phyloP scores from a whole-genome alignment of 1,140 invertebrate genomes.

The Phthorimaea operculella region DNA sequence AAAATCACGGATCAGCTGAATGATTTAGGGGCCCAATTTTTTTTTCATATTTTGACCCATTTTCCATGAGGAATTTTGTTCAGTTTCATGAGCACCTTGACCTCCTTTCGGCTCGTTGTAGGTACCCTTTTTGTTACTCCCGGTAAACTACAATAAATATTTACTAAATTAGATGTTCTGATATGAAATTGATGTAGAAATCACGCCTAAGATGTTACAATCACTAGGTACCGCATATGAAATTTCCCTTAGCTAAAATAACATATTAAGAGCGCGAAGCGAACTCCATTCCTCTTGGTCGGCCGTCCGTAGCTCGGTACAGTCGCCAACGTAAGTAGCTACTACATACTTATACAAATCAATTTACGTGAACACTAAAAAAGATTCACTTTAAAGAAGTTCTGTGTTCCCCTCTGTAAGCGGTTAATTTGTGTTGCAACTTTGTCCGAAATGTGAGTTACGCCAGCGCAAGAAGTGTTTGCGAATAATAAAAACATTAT shows the following conservation, averaged over 20 bases:
- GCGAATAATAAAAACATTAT: not conserved
- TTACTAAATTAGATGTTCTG: not conserved
- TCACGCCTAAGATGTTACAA: not conserved
- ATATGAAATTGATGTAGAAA: not conserved
- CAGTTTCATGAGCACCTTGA: too few species aligned
- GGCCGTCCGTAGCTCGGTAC: conserved; percentile 35
- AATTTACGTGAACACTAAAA: too few species aligned
- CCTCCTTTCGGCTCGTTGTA: too few species aligned
- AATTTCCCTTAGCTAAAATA: not conserved
- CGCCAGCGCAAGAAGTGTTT: not conserved
- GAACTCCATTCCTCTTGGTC: conserved; percentile 46
- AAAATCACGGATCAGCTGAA: too few species aligned
- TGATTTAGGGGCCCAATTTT: too few species aligned
- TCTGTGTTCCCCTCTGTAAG: not conserved
- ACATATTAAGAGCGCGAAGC: not conserved
- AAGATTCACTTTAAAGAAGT: too few species aligned
- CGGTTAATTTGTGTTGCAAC: not conserved
- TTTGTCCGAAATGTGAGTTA: not conserved
- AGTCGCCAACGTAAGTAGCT: not conserved
- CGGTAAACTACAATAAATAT: not conserved
- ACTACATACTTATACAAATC: not conserved
- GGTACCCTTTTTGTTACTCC: too few species aligned
- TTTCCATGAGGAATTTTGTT: too few species aligned
- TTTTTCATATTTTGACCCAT: too few species aligned
- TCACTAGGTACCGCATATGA: not conserved